Evolutionary conservation across 2,888 invertebrate genomes (phyloP).

Genomic region (Leptinotarsa juncta): DNA sequence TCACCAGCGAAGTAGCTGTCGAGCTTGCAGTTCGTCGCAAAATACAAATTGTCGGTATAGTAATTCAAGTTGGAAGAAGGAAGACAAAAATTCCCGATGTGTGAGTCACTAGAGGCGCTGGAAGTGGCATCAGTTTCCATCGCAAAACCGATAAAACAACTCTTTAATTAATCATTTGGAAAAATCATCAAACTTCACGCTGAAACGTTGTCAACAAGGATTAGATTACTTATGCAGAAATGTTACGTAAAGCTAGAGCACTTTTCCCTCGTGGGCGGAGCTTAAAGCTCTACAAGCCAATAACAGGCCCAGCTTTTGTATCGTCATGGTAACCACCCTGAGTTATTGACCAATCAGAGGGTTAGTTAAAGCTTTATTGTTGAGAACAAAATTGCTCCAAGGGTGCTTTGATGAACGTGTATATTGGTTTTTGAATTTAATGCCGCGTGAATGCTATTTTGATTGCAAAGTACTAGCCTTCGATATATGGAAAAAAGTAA

Average conservation of each 20-base stretch:
- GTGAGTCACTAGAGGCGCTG: conserved; percentile 62
- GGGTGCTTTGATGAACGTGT: conserved; percentile 17
- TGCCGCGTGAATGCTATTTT: conserved; percentile 22
- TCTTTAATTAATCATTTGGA: conserved; percentile 23
- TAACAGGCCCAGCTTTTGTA: conserved; percentile 39
- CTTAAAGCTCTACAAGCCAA: conserved; percentile 46
- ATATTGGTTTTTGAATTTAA: conserved; percentile 22
- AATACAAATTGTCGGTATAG: conserved; percentile 59
- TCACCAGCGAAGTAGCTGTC: conserved; percentile 56
- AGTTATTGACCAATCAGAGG: conserved; percentile 49
- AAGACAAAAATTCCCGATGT: conserved; percentile 52
- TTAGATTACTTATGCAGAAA: conserved; percentile 43
- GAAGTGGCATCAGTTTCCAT: conserved; percentile 56
- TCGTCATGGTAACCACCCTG: conserved; percentile 56
- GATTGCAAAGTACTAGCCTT: not conserved
- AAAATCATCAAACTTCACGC: conserved; percentile 33
- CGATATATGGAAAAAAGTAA: too few relatives aligned
- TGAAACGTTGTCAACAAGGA: conserved; percentile 37
- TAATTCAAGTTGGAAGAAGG: conserved; percentile 54
- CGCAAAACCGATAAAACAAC: conserved; percentile 6
- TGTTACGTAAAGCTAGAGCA: conserved; percentile 49
- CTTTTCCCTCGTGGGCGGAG: conserved; percentile 42
- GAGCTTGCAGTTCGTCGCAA: conserved; percentile 56
- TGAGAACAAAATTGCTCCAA: conserved; percentile 26
- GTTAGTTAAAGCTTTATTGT: conserved; percentile 24